These are phyloP conservation scores for Pogonomyrmex barbatus DNA, from an alignment of 1,140 invertebrate genomes.

Conservation along the genomic window DNA sequence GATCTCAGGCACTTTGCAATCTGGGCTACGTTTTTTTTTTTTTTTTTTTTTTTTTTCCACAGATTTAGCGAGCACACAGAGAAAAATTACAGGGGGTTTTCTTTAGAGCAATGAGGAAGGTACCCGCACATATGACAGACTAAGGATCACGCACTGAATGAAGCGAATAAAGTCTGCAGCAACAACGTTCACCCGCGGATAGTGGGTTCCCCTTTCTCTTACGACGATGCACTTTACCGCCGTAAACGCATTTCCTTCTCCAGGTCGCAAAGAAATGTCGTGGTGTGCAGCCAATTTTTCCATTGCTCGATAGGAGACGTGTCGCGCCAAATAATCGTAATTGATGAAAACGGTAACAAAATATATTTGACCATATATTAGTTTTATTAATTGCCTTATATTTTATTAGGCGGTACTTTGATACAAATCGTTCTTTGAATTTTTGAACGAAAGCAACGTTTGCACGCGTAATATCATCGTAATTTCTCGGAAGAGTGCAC, in stretches of 20 bases:
- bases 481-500: background rate
- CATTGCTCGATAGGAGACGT: background rate
- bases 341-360: background rate
- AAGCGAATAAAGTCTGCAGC: constrained; percentile 76
- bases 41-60: background rate
- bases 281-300: constrained; percentile 36
- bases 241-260: constrained; percentile 78
- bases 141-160: constrained; percentile 84
- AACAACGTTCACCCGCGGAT: constrained; percentile 53
- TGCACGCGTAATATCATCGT: background rate
- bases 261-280: constrained; percentile 47
- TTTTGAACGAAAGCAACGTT: background rate
- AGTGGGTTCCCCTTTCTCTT: constrained; percentile 81
- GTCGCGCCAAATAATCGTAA: background rate
- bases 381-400: background rate
- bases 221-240: constrained; percentile 68
- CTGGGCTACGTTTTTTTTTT: background rate
- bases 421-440: background rate
- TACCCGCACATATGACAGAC: constrained; percentile 63
- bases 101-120: constrained; percentile 7
- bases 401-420: background rate
- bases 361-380: background rate
- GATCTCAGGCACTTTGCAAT: constrained; percentile 63
- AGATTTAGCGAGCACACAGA: constrained; percentile 9
- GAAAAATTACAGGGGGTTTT: background rate